Conservation (phyloP, 2,797 vertebrate genomes). For the Sphenodon punctatus region DNA sequence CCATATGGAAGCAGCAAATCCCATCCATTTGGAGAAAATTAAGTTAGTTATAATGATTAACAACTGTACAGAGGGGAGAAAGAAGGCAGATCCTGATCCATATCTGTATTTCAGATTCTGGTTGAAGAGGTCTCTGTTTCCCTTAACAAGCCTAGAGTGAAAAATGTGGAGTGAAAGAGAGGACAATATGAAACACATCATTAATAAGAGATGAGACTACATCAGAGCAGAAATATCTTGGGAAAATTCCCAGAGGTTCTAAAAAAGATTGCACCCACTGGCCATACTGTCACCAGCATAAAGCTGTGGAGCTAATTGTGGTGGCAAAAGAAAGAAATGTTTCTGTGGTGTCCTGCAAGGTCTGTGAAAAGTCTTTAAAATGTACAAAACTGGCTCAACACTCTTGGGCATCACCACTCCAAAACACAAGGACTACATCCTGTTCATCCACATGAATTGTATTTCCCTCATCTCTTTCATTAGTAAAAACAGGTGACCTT, state of each 20-base stretch:
- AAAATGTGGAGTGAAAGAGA: neutral
- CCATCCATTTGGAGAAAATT: neutral
- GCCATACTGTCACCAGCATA: neutral
- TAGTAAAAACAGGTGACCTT: too few relatives aligned
- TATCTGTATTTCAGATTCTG: neutral
- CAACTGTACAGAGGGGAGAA: neutral
- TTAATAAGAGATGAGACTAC: neutral
- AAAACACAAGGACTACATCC: neutral
- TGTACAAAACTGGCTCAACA: neutral
- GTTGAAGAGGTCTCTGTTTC: neutral
- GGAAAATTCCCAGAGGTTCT: neutral
- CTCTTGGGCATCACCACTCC: neutral
- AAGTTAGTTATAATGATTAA: neutral
- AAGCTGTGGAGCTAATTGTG: neutral
- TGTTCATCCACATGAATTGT: neutral
- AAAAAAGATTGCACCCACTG: neutral
- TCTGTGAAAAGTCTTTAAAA: neutral
- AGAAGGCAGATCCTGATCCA: neutral
- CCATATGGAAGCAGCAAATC: neutral
- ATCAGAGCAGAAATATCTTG: neutral
- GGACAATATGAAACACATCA: neutral
- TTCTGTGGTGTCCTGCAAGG: neutral
- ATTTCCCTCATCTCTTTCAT: neutral
- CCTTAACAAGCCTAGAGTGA: neutral
- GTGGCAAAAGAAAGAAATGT: neutral